These are phyloP conservation scores for Emydocephalus ijimae DNA, from an alignment of 2,113 vertebrate species.

Conservation along the genomic window DNA sequence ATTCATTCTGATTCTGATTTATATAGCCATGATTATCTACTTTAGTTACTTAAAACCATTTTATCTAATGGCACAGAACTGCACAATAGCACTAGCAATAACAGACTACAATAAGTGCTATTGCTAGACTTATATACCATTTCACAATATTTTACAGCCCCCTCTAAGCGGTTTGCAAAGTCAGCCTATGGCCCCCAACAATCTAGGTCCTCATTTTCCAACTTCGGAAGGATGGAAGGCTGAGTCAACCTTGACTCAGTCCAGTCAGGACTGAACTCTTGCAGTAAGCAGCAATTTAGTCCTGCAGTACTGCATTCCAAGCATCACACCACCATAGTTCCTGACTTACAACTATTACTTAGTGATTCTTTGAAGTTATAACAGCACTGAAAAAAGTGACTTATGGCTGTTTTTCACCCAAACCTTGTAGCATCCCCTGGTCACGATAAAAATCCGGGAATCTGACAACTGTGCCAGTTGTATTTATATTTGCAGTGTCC, in stretches of 20 bases:
- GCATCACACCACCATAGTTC: not conserved
- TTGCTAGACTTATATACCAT: not conserved
- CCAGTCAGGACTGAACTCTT: not conserved
- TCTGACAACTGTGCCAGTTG: not conserved
- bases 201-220: not conserved
- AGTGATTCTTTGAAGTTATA: not conserved
- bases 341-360: not conserved
- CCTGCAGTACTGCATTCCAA: not conserved
- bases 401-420: not conserved
- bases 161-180: not conserved
- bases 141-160: not conserved
- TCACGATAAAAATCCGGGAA: not conserved
- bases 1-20: not conserved
- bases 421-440: not conserved
- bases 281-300: not conserved
- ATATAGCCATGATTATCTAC: not conserved
- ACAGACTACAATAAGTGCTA: not conserved
- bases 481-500: not conserved
- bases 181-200: not conserved
- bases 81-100: not conserved
- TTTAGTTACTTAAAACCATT: not conserved
- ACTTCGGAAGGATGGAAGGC: not conserved
- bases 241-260: not conserved
- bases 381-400: not conserved
- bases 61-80: not conserved